Evolutionary conservation across 2,888 invertebrate species (phyloP).

Genomic region (Ptychoptera albimana): DNA sequence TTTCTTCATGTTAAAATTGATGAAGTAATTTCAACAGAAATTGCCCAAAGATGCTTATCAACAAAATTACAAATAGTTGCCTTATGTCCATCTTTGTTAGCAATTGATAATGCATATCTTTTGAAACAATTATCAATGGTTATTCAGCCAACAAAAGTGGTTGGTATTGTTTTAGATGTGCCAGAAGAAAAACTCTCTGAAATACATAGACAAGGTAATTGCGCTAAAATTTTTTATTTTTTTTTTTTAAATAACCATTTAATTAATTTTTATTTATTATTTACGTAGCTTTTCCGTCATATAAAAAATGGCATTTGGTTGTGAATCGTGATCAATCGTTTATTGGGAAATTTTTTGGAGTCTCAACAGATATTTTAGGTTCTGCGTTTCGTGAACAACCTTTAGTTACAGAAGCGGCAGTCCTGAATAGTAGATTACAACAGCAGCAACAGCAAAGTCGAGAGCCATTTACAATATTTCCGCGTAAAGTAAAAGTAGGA

Average conservation of each 20-base stretch:
- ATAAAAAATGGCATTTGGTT: constrained; percentile 65
- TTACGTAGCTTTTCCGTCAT: constrained; percentile 43
- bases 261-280: background rate
- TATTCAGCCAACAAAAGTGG: constrained; percentile 46
- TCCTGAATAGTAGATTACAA: too few relatives aligned
- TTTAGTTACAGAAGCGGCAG: constrained; percentile 44
- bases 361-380: constrained; percentile 63
- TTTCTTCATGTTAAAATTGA: constrained; percentile 59
- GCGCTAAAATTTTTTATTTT: background rate
- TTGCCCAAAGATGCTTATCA: constrained; percentile 33
- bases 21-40: constrained; percentile 39
- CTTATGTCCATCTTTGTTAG: constrained; percentile 57
- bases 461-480: constrained; percentile 29
- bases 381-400: constrained; percentile 37
- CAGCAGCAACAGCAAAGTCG: constrained; percentile 11
- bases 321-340: constrained; percentile 73
- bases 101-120: constrained; percentile 28
- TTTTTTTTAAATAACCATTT: background rate
- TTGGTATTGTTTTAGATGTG: constrained; percentile 69
- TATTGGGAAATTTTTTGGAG: constrained; percentile 68
- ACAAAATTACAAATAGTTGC: constrained; percentile 68
- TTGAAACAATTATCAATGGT: constrained; percentile 25
- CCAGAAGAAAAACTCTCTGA: constrained; percentile 53
- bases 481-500: constrained; percentile 35
- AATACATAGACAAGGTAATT: constrained; percentile 47